phyloP scores from a whole-genome alignment of 2,888 invertebrate species.

The Tenthredo distinguenda region DNA sequence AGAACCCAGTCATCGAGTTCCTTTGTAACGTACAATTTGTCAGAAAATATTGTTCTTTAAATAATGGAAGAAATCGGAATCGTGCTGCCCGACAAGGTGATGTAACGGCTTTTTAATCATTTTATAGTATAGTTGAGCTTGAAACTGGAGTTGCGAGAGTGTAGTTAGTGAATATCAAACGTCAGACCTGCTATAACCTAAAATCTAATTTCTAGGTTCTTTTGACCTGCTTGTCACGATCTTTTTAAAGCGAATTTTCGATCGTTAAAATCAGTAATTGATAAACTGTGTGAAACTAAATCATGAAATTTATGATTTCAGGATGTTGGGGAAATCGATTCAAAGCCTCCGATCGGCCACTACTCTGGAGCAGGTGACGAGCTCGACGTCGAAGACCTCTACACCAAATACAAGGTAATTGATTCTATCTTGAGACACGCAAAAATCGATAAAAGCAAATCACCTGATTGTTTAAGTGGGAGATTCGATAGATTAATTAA shows the following conservation, averaged over 20 bases:
- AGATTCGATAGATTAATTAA: background rate
- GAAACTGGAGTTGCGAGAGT: slow-evolving; percentile 58
- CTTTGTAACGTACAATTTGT: slow-evolving; percentile 11
- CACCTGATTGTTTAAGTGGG: background rate
- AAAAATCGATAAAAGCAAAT: background rate
- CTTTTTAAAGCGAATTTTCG: slow-evolving; percentile 15
- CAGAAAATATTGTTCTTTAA: background rate
- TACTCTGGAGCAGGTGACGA: slow-evolving; percentile 88
- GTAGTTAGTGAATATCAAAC: slow-evolving; percentile 32
- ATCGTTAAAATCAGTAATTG: background rate
- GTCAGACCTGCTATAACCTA: slow-evolving; percentile 39
- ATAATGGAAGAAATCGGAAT: slow-evolving; percentile 92
- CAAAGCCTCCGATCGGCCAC: slow-evolving; percentile 84
- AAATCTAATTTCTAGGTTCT: background rate
- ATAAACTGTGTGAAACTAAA: background rate
- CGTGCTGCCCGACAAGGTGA: slow-evolving; percentile 89
- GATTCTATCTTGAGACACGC: slow-evolving; percentile 28
- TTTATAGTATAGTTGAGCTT: background rate
- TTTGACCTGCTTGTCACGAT: slow-evolving; percentile 22
- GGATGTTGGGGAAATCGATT: slow-evolving; percentile 85
- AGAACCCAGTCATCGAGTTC: slow-evolving; percentile 35
- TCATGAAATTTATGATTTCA: slow-evolving; percentile 67
- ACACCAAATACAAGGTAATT: slow-evolving; percentile 95
- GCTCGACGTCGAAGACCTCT: slow-evolving; percentile 94
- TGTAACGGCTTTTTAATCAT: background rate